Conservation (phyloP, 2,888 invertebrate species). For the Empis stercorea region DNA sequence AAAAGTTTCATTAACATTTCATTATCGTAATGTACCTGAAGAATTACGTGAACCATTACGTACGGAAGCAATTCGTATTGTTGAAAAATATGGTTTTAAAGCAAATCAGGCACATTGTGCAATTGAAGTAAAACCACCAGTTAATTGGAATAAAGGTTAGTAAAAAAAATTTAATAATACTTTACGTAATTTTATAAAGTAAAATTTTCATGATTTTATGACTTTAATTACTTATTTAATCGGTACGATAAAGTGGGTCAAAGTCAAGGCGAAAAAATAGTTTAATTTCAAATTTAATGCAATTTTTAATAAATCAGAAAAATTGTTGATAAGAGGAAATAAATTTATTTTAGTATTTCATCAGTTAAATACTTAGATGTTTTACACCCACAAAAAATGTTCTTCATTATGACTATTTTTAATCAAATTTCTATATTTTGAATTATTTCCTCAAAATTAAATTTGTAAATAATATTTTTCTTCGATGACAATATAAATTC, state of each 20-base stretch:
- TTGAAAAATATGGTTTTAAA: slow-evolving; percentile 49
- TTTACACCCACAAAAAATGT: no score
- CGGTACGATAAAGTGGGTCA: background rate
- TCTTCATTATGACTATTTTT: no score
- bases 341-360: no score
- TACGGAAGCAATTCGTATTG: slow-evolving; percentile 44
- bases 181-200: background rate
- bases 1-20: slow-evolving; percentile 55
- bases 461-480: no score
- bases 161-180: background rate
- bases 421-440: no score
- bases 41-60: slow-evolving; percentile 41
- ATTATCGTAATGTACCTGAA: slow-evolving; percentile 53
- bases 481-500: no score
- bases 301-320: no score
- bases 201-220: background rate
- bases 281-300: no score
- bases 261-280: no score
- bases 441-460: no score
- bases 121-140: slow-evolving; percentile 63
- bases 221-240: background rate
- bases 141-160: slow-evolving; percentile 59
- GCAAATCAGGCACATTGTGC: slow-evolving; percentile 56
- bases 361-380: no score
- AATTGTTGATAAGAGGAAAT: no score